phyloP scores from a whole-genome alignment of 2,113 vertebrate genomes.

The Sinocyclocheilus rhinocerous region DNA sequence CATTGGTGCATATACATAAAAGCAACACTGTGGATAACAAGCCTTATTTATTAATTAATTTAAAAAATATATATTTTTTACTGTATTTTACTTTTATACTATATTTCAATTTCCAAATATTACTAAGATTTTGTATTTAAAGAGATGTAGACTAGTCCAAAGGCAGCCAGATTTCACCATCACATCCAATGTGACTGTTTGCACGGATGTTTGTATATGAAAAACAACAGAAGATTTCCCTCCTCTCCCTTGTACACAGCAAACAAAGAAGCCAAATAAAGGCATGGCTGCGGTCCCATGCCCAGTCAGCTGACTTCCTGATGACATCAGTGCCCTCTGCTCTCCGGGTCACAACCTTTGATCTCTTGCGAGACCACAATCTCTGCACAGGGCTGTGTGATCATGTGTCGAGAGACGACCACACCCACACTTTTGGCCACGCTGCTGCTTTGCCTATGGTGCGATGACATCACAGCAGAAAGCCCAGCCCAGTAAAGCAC shows the following conservation, averaged over 20 bases:
- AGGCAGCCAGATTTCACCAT: neutral
- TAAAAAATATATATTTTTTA: no score
- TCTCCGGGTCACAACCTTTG: slow-evolving; percentile 49
- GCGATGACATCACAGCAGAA: no score
- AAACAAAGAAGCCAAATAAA: slow-evolving; percentile 29
- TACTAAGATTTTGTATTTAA: neutral
- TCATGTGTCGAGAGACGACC: neutral
- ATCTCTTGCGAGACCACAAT: neutral
- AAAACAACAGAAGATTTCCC: neutral
- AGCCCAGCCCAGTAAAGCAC: no score
- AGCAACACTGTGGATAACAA: no score
- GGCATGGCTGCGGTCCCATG: neutral
- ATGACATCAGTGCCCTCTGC: slow-evolving; percentile 44
- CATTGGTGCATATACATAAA: no score
- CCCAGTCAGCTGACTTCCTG: slow-evolving; percentile 34
- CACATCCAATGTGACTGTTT: neutral
- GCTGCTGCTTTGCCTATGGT: no score
- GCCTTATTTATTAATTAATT: neutral
- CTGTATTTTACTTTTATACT: no score
- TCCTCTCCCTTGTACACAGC: neutral
- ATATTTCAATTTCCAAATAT: neutral
- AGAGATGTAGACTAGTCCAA: neutral
- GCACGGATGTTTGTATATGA: neutral
- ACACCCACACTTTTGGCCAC: slow-evolving; percentile 46
- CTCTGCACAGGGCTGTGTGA: neutral